phyloP scores from a whole-genome alignment of 1,140 invertebrate species.

The Asobara japonica region DNA sequence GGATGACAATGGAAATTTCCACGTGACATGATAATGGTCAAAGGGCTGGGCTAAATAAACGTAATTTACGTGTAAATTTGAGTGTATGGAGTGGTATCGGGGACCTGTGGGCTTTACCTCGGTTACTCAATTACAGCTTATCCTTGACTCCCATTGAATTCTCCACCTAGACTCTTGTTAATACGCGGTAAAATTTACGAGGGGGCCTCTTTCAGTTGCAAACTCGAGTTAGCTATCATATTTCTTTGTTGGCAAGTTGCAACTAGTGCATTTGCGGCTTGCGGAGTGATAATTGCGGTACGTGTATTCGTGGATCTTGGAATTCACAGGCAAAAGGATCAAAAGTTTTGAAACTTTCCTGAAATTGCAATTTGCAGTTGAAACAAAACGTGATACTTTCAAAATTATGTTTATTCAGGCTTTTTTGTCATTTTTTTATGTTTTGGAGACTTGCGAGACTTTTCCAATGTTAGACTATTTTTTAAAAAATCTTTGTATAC shows the following conservation, averaged over 20 bases:
- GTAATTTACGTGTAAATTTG: constrained; percentile 1
- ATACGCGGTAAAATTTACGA: neutral
- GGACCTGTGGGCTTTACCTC: neutral
- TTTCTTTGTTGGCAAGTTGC: neutral
- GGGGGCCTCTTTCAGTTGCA: neutral
- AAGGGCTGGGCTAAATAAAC: neutral
- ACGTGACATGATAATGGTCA: neutral
- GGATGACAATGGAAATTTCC: neutral
- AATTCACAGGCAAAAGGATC: too few species aligned
- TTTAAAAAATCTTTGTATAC: too few species aligned
- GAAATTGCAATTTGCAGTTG: too few species aligned
- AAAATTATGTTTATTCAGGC: too few species aligned
- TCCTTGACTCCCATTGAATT: neutral
- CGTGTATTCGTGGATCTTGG: too few species aligned
- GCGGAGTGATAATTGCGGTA: too few species aligned
- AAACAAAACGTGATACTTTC: too few species aligned
- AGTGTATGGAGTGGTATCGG: neutral
- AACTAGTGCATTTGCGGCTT: neutral
- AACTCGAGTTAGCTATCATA: neutral
- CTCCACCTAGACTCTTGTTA: neutral
- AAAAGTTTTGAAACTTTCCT: too few species aligned
- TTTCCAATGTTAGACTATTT: too few species aligned
- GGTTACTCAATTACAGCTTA: neutral
- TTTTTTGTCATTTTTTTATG: too few species aligned
- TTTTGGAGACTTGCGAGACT: too few species aligned